Percentiles rank a stretch among this genome's conserved stretches.
phyloP scores from a whole-genome alignment of 2,888 invertebrate species.

The Drosophila anomalata region DNA sequence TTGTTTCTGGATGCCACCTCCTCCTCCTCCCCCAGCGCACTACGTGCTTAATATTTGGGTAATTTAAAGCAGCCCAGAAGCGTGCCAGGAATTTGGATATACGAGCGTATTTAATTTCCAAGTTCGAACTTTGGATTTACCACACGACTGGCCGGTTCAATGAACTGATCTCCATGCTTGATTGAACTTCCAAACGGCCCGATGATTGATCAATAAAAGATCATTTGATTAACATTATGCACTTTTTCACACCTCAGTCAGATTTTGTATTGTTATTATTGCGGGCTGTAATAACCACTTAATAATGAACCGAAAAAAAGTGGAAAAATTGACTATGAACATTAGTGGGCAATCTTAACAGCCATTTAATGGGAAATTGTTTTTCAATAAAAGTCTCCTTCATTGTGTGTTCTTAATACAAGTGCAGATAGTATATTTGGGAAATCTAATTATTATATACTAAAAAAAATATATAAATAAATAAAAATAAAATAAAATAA shows the following conservation, averaged over 20 bases:
- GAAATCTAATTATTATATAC: neutral
- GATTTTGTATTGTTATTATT: slow-evolving; percentile 27
- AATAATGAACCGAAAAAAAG: slow-evolving; percentile 31
- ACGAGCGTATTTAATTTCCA: slow-evolving; percentile 21
- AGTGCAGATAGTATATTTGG: neutral
- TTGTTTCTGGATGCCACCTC: slow-evolving; percentile 16
- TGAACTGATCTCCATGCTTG: slow-evolving; percentile 52
- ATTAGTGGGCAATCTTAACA: slow-evolving; percentile 10
- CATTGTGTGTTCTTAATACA: neutral
- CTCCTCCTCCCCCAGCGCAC: slow-evolving; percentile 12
- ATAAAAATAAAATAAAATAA: slow-evolving; percentile 3
- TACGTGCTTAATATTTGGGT: slow-evolving; percentile 69
- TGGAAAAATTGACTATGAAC: slow-evolving; percentile 19
- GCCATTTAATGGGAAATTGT: neutral
- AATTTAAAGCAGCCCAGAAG: slow-evolving; percentile 79
- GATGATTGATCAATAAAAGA: slow-evolving; percentile 58
- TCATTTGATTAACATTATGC: slow-evolving; percentile 54
- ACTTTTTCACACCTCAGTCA: slow-evolving; percentile 58
- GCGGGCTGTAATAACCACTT: slow-evolving; percentile 24
- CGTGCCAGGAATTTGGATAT: slow-evolving; percentile 62
- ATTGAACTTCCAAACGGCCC: slow-evolving; percentile 17
- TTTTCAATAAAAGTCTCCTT: neutral
- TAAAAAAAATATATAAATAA: neutral
- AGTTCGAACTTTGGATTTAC: slow-evolving; percentile 37
- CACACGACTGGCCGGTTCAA: slow-evolving; percentile 51